Percentiles rank a stretch among this genome's conserved stretches.
Evolutionary conservation across 2,888 invertebrate genomes (phyloP).

Genomic region (Saturnia japonica): DNA sequence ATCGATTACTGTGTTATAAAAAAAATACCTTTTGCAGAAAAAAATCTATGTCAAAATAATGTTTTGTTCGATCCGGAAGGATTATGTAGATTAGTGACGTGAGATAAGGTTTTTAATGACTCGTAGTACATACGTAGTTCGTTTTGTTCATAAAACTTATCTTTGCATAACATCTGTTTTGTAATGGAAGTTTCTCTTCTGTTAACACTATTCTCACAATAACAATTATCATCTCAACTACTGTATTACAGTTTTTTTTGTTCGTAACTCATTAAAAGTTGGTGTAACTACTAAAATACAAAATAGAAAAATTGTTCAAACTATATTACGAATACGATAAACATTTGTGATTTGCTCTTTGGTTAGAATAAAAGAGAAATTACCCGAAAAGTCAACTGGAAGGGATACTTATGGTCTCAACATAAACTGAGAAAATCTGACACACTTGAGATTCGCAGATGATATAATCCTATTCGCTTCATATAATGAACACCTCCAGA

Average conservation of each 20-base stretch:
- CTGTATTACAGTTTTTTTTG: not conserved
- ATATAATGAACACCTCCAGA: no score
- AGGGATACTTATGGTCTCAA: no score
- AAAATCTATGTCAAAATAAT: conserved; percentile 61
- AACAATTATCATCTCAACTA: not conserved
- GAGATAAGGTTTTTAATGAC: conserved; percentile 19
- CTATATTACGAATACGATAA: no score
- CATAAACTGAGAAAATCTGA: no score
- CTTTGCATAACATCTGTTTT: conserved; percentile 29
- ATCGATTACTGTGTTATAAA: conserved; percentile 68
- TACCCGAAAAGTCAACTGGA: no score
- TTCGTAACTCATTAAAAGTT: not conserved
- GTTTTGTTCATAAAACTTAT: conserved; percentile 21
- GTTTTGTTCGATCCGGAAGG: conserved; percentile 69
- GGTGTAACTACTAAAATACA: not conserved
- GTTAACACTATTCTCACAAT: conserved; percentile 9
- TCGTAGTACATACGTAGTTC: conserved; percentile 13
- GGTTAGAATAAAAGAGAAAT: no score
- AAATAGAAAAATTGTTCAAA: no score
- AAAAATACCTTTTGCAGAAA: conserved; percentile 43
- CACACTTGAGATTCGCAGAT: no score
- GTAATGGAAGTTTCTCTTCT: conserved; percentile 13
- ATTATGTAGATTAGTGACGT: conserved; percentile 30
- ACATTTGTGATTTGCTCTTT: no score
- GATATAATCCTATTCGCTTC: no score